A percentile compares a stretch with the other conserved stretches of the same genome.
These are phyloP conservation scores for Typhlichthys eigenmanni DNA, from an alignment of 2,797 vertebrate species.

Conservation along the genomic window DNA sequence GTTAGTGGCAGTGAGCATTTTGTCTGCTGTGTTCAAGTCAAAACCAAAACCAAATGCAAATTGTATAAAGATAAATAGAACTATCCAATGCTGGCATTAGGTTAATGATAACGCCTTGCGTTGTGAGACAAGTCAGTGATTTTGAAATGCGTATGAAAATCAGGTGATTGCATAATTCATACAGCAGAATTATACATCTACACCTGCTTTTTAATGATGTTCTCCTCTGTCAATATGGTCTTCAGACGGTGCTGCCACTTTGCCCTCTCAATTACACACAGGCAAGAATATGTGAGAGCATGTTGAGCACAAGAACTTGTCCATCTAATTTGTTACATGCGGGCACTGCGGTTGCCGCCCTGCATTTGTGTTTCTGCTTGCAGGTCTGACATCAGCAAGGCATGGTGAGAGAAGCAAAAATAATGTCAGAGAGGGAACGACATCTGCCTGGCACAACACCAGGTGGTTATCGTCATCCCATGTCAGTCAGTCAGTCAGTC, in stretches of 20 bases:
- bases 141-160: constrained; percentile 26
- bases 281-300: constrained; percentile 51
- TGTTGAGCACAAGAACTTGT: constrained; percentile 60
- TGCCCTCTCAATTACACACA: constrained; percentile 51
- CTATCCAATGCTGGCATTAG: constrained; percentile 19
- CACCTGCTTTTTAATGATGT: constrained; percentile 14
- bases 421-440: constrained; percentile 62
- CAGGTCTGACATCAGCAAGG: constrained; percentile 71
- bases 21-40: not conserved
- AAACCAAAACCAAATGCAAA: not conserved
- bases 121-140: constrained; percentile 16
- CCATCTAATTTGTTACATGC: constrained; percentile 74
- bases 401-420: constrained; percentile 65
- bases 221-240: constrained; percentile 24
- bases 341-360: constrained; percentile 60
- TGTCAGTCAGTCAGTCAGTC: constrained; percentile 8
- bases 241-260: constrained; percentile 4
- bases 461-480: constrained; percentile 58
- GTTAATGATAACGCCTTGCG: not conserved
- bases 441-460: constrained; percentile 54
- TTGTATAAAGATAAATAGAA: constrained; percentile 13
- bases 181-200: constrained; percentile 26
- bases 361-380: constrained; percentile 75
- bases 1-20: constrained; percentile 19
- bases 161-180: constrained; percentile 34